Evolutionary conservation across 2,797 vertebrate genomes (phyloP).

Genomic region (Sebastes flavidus): DNA sequence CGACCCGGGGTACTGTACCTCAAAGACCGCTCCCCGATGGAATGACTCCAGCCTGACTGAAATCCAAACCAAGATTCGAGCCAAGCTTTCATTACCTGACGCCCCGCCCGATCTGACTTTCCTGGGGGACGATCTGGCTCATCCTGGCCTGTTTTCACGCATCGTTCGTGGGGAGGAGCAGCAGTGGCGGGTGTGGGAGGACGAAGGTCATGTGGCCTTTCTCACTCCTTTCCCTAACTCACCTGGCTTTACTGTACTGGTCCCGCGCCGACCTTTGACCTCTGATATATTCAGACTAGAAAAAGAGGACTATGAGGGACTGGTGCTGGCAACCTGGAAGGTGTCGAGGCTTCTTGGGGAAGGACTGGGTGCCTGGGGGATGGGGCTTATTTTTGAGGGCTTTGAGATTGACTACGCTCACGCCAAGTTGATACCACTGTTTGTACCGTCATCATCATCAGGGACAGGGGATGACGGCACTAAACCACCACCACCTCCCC

Average conservation of each 20-base stretch:
- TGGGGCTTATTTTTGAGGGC: constrained; percentile 84
- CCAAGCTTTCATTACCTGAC: constrained; percentile 52
- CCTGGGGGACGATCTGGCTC: constrained; percentile 65
- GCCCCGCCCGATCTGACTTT: constrained; percentile 63
- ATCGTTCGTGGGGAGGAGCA: constrained; percentile 83
- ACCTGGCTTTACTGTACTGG: constrained; percentile 79
- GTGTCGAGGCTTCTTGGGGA: constrained; percentile 73
- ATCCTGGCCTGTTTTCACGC: constrained; percentile 77
- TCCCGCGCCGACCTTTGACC: constrained; percentile 81
- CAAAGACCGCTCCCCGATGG: constrained; percentile 79
- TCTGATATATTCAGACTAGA: constrained; percentile 80
- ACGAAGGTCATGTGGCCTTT: constrained; percentile 77
- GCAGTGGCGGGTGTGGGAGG: constrained; percentile 87
- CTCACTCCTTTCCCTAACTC: constrained; percentile 85
- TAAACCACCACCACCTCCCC: background rate
- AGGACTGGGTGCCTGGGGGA: constrained; percentile 65
- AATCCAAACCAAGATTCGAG: constrained; percentile 67
- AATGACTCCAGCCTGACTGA: constrained; percentile 61
- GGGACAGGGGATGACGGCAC: background rate
- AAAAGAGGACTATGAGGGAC: constrained; percentile 64
- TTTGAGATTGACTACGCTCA: constrained; percentile 85
- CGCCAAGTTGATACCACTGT: constrained; percentile 81
- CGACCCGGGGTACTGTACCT: constrained; percentile 81
- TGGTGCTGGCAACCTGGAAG: constrained; percentile 69
- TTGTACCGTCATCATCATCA: background rate